Base-by-base conservation (phyloP, 2,113 vertebrate genomes). In the Pampusana beccarii region DNA sequence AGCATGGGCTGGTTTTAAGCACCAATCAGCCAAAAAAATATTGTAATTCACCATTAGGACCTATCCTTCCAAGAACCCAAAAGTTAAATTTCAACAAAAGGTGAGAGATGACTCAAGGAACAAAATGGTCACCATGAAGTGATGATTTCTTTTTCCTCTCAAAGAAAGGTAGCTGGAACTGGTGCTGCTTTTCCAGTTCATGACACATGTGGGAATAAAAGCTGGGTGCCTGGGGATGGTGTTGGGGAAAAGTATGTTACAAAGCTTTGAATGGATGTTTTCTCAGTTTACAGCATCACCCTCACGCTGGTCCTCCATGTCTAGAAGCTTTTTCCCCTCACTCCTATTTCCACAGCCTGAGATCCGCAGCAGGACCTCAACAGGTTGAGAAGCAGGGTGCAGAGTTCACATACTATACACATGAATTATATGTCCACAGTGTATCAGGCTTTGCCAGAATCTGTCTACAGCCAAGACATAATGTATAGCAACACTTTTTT, bases 401-500 rank as follows among this genome's bases (percentile, higher is more conserved):
- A 90, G 88, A 92, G 93, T 96, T 96, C 88, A 83, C 83, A 88
- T 94, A 77, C 80, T 95, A 66, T 85, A 85, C 67, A 33, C 72
- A 80, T 93, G 92, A 96, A 89, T 95, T 97, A 97, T 94, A 81
- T 79, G 95, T 94, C 95, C 88, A 81, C 71, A 92, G 92, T 93
- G 92, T 93, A 93, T 96, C 65, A 36, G 81, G 50, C 80, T 95
- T 79, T 96, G 95, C 96, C 93, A 96, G 72, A 95, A 84, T 93
- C 80, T 88, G 86, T 95, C 94, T 91, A 53, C 87, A 92, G 95
- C 94, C 92, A 95, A 90, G 80, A 72, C 90, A 65, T 93, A 96
- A 96, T 96, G 86, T 97, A 95, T 87, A 94, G 88, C 86, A 95
- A 94, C 86, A 90, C 93, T 86, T 94, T 95, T 95, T 96, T 89